A percentile compares a stretch with the other conserved stretches of the same genome.
These are phyloP conservation scores for Blastomussa wellsi DNA, from an alignment of 92 coral and sea anemone genomes.

Conservation along the genomic window DNA sequence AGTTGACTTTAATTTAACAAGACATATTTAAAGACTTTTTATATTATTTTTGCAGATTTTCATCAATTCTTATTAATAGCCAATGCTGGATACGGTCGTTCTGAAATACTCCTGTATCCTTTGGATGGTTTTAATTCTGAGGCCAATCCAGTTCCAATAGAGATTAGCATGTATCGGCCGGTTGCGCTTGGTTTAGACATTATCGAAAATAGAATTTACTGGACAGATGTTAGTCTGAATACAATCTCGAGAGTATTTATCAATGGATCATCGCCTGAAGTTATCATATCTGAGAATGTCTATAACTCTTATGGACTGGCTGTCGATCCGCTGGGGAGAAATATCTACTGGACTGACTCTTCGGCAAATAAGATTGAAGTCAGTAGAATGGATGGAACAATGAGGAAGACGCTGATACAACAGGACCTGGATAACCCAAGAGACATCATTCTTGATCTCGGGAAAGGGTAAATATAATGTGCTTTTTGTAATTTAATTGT, in stretches of 20 bases:
- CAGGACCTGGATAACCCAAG: slow-evolving; percentile 32
- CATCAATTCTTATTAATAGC: slow-evolving; percentile 19
- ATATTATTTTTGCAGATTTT: not conserved
- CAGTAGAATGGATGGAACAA: slow-evolving; percentile 38
- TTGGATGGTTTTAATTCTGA: not conserved
- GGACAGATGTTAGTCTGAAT: slow-evolving; percentile 30
- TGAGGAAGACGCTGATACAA: slow-evolving; percentile 36
- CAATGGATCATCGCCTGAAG: slow-evolving; percentile 38
- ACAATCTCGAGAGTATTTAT: slow-evolving; percentile 25
- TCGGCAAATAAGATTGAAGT: slow-evolving; percentile 20
- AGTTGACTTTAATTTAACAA: no score
- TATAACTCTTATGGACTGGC: slow-evolving; percentile 22
- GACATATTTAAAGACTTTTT: no score
- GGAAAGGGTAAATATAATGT: slow-evolving; percentile 36
- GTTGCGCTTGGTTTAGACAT: slow-evolving; percentile 13
- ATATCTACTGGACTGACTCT: slow-evolving; percentile 47
- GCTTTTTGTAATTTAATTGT: no score
- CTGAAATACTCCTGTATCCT: not conserved
- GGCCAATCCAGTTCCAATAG: slow-evolving; percentile 20
- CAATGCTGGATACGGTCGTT: not conserved
- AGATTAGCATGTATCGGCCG: not conserved
- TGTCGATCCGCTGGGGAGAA: slow-evolving; percentile 41
- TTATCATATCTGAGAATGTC: slow-evolving; percentile 3
- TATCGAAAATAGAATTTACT: slow-evolving; percentile 9
- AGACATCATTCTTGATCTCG: slow-evolving; percentile 47